phyloP scores from a whole-genome alignment of 2,113 vertebrate species.

The Panurus biarmicus region DNA sequence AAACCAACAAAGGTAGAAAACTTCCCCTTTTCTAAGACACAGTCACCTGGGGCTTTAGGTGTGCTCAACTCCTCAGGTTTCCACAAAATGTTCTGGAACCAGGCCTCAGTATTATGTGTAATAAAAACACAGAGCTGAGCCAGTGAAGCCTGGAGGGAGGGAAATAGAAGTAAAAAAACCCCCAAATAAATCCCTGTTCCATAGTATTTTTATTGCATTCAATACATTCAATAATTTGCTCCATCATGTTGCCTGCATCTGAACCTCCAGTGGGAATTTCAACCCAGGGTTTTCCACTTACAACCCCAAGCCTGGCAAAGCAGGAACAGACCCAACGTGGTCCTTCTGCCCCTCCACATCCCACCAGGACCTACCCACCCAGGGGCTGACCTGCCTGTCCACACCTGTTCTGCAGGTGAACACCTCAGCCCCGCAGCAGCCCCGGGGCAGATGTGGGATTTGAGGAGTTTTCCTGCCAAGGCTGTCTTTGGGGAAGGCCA shows the following conservation, averaged over 20 bases:
- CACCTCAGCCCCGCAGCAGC: background rate
- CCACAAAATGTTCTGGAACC: background rate
- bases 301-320: background rate
- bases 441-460: fast-evolving
- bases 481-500: background rate
- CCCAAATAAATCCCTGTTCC: background rate
- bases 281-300: background rate
- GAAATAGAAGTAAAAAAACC: background rate
- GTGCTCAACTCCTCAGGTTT: background rate
- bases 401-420: background rate
- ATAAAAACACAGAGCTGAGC: background rate
- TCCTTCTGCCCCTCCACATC: background rate
- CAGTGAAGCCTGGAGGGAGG: background rate
- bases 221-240: background rate
- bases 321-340: fast-evolving
- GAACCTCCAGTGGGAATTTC: background rate
- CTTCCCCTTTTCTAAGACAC: background rate
- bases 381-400: background rate
- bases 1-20: background rate
- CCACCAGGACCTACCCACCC: fast-evolving
- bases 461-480: background rate
- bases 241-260: background rate
- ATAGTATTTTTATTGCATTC: background rate
- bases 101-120: background rate
- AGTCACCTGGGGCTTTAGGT: background rate